phyloP scores from a whole-genome alignment of 2,888 invertebrate genomes.

The Dasypogon diadema region DNA sequence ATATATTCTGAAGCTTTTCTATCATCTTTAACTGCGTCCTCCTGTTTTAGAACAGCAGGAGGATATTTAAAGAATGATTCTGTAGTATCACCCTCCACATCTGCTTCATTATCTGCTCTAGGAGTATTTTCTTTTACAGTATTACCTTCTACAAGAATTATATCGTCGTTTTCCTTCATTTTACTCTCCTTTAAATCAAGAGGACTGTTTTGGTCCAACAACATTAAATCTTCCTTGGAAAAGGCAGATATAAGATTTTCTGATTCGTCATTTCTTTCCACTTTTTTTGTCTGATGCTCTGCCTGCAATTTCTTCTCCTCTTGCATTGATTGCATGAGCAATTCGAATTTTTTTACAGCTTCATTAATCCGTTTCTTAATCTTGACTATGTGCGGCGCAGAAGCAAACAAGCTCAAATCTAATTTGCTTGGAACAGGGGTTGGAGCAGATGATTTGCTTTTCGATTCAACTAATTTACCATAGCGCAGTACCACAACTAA shows the following conservation, averaged over 20 bases:
- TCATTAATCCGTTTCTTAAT: neutral
- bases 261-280: neutral
- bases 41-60: neutral
- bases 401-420: neutral
- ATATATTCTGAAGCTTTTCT: neutral
- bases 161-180: conserved; percentile 15
- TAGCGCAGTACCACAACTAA: neutral
- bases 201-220: neutral
- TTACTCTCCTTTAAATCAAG: conserved; percentile 3
- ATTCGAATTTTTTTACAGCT: neutral
- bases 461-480: neutral
- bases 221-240: neutral
- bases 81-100: conserved; percentile 51
- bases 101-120: neutral
- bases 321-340: neutral
- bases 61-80: conserved; percentile 7
- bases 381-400: neutral
- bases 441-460: neutral
- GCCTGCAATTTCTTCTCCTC: neutral
- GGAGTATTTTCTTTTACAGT: neutral
- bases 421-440: neutral
- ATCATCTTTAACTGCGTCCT: conserved; percentile 8
- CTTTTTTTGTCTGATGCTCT: neutral
- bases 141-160: conserved; percentile 30
- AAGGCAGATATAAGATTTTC: neutral